Conservation (phyloP, 53 echinoderm and acorn worm genomes). For the Zoroaster sp. region DNA sequence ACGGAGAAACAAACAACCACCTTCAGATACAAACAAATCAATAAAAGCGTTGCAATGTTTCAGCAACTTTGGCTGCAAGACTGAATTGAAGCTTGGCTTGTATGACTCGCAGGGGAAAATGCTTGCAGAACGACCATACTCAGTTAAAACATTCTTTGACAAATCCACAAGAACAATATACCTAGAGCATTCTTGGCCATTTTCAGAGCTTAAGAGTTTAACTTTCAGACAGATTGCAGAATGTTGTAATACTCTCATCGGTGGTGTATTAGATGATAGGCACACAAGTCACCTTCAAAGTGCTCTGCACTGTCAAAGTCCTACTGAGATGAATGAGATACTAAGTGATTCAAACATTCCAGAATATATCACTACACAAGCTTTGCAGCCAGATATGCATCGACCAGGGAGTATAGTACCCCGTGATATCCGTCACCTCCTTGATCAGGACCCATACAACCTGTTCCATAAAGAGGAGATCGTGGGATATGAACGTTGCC, state of each 20-base stretch:
- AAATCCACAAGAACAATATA: neutral
- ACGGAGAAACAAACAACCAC: neutral
- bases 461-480: constrained; percentile 58
- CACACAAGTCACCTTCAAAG: neutral
- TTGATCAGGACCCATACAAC: constrained; percentile 76
- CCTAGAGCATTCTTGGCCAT: neutral
- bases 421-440: constrained; percentile 56
- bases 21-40: neutral
- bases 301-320: neutral
- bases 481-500: constrained; percentile 52
- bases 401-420: constrained; percentile 63
- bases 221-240: neutral
- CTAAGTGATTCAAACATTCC: constrained; percentile 15
- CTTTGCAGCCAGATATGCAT: neutral
- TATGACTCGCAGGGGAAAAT: neutral
- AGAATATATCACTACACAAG: constrained; percentile 26
- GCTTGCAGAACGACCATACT: neutral
- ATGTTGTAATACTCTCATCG: neutral
- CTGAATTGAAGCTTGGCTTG: constrained; percentile 30
- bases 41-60: neutral
- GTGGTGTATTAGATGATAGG: neutral
- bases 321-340: neutral
- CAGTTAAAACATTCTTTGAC: neutral
- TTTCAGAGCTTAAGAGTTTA: neutral
- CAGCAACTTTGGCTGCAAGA: constrained; percentile 24